Base-by-base conservation (phyloP, 2,888 invertebrate genomes). In the Cantharis flavilabris region DNA sequence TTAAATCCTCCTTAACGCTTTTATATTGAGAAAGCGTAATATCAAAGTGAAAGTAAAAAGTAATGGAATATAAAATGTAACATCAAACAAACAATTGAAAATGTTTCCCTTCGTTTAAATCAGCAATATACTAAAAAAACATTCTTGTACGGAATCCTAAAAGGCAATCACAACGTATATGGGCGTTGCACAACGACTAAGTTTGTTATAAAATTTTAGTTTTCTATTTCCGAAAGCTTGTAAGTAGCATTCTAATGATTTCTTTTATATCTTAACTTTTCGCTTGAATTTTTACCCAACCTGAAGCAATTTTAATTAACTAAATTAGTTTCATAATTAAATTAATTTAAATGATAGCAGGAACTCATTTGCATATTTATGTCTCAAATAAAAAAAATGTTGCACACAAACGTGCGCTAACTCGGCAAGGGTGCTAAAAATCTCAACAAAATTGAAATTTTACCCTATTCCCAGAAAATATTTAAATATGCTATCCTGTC, bases 111-210 rank as follows among this genome's bases (percentile, higher is more conserved):
- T 71, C 69, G 76, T 80, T 80, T 80, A 77, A 79, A 79, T 80
- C 80, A 75, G 76, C 77, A 76, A 79, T 73, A 77, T 80, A 79
- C 77, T 76, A 74, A 73, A 70, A 73, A 72, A 76, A 72, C 75
- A 81, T 76, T 77, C 79, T 76, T 75, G 76, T 75, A 78, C 76
- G 73, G 76, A 76, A 72, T 78, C 72, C 26, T 73, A 70, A 79
- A 80, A 76, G 76, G 78, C 79, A 75, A 79, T 79, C 77, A 79
- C 76, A 75, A 79, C 79, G 73, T 79, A 79, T 78, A 75, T 70
- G 79, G 76, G 76, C 76, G 76, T 79, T 79, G 71, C 73, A 78
- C 72, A 70, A 73, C 76, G 70, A 73, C 16, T 69, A 49, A 49
- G n/a, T 49, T 49, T n/a, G 49, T 49, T 49, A 49, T 49, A 49